These are phyloP conservation scores for Agonum fuliginosum DNA, from an alignment of 2,888 invertebrate genomes.

Conservation along the genomic window DNA sequence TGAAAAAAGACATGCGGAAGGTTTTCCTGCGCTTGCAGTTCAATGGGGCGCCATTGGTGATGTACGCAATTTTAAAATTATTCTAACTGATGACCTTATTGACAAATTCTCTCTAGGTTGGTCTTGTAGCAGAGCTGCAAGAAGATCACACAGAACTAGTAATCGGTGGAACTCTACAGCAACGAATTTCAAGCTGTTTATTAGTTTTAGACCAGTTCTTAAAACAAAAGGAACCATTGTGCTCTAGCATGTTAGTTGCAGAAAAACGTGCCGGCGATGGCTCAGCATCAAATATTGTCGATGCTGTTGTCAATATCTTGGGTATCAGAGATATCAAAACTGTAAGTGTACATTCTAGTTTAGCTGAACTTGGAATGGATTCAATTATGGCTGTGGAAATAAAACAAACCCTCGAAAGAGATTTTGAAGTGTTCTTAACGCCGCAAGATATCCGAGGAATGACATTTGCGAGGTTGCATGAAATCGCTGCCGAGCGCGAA, in stretches of 20 bases:
- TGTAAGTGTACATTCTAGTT: constrained; percentile 80
- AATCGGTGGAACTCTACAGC: constrained; percentile 80
- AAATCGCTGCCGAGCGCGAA: constrained; percentile 75
- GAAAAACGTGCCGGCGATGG: constrained; percentile 82
- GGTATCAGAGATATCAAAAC: constrained; percentile 81
- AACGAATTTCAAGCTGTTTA: constrained; percentile 80
- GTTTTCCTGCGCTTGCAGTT: constrained; percentile 87
- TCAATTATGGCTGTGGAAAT: constrained; percentile 98
- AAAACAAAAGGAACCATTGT: constrained; percentile 79
- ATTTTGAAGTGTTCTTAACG: constrained; percentile 90
- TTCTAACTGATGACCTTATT: no score
- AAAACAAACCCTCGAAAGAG: constrained; percentile 92
- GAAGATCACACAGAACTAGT: constrained; percentile 71
- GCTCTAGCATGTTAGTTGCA: constrained; percentile 90
- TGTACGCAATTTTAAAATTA: constrained; percentile 74
- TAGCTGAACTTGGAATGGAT: constrained; percentile 96
- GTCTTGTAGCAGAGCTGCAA: constrained; percentile 79
- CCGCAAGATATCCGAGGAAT: constrained; percentile 89
- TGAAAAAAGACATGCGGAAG: constrained; percentile 81
- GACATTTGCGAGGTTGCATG: constrained; percentile 81
- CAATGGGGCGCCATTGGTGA: constrained; percentile 97
- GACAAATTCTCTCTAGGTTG: constrained; percentile 73
- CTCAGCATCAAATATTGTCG: constrained; percentile 81
- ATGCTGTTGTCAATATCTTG: constrained; percentile 80
- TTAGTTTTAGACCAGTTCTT: constrained; percentile 82